These are phyloP conservation scores for Mizuhopecten yessoensis DNA, from an alignment of 1,140 invertebrate genomes.

Conservation along the genomic window DNA sequence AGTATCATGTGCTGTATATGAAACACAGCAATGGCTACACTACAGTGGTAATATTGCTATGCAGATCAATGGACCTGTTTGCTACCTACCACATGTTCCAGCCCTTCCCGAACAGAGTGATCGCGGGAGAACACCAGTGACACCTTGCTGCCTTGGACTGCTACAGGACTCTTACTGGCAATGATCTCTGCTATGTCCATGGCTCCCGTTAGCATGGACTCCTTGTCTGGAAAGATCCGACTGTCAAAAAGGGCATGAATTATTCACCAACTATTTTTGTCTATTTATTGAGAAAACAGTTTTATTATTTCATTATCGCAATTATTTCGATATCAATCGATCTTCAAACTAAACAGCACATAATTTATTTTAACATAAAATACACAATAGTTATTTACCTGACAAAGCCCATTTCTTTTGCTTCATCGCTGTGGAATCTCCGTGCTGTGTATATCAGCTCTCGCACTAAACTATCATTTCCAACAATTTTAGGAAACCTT, in stretches of 20 bases:
- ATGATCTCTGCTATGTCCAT: slow-evolving; percentile 90
- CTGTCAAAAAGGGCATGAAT: slow-evolving; percentile 67
- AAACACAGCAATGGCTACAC: no score
- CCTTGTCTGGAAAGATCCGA: slow-evolving; percentile 89
- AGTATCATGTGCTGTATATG: no score
- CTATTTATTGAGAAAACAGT: no score
- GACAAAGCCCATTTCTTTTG: slow-evolving; percentile 84
- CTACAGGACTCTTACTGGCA: slow-evolving; percentile 96
- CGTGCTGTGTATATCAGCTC: slow-evolving; percentile 95
- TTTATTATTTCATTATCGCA: neutral
- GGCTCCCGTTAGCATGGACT: slow-evolving; percentile 88
- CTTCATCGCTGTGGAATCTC: slow-evolving; percentile 92
- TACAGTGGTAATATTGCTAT: neutral
- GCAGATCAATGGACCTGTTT: neutral
- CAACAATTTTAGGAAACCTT: slow-evolving; percentile 95
- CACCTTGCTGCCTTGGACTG: slow-evolving; percentile 94
- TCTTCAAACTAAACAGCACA: no score
- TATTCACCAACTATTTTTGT: neutral
- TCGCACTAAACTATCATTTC: slow-evolving; percentile 92
- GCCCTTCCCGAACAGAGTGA: slow-evolving; percentile 92
- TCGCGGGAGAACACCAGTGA: slow-evolving; percentile 94
- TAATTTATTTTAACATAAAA: neutral
- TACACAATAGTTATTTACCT: slow-evolving; percentile 72
- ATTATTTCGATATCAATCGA: no score
- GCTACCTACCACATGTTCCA: slow-evolving; percentile 93